Conservation (phyloP, 2,113 vertebrate genomes). For the Melanostigma gelatinosum region DNA sequence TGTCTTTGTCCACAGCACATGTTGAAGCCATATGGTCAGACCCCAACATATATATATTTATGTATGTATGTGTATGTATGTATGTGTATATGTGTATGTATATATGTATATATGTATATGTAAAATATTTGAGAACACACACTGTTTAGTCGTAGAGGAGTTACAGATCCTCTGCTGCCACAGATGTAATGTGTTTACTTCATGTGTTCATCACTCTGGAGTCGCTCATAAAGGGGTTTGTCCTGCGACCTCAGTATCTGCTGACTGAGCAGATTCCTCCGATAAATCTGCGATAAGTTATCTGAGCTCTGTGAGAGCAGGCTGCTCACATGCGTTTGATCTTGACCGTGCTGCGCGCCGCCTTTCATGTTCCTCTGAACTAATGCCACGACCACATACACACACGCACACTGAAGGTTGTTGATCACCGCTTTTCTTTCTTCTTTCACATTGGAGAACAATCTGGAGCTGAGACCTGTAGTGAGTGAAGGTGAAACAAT, state of each 20-base stretch:
- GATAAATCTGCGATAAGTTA: conserved; percentile 34
- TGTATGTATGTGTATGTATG: no score
- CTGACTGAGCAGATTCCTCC: conserved; percentile 28
- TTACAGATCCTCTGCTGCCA: no score
- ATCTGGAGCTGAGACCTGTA: no score
- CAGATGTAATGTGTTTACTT: background rate
- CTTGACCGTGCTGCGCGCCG: background rate
- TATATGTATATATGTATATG: no score
- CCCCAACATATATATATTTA: no score
- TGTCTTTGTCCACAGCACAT: no score
- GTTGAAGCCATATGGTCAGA: no score
- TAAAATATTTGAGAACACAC: background rate
- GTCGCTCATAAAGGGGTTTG: background rate
- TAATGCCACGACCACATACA: background rate
- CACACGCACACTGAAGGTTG: background rate
- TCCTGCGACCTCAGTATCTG: conserved; percentile 1
- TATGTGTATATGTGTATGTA: no score
- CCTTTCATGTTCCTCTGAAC: conserved; percentile 6
- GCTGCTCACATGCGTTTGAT: background rate
- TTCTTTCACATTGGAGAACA: background rate
- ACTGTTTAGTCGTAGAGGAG: background rate
- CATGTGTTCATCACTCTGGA: no score
- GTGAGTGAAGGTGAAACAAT: background rate
- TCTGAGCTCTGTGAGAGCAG: conserved; percentile 39
- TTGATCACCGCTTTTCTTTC: background rate